Conservation (phyloP, 2,797 vertebrate species). For the Diplodus puntazzo region DNA sequence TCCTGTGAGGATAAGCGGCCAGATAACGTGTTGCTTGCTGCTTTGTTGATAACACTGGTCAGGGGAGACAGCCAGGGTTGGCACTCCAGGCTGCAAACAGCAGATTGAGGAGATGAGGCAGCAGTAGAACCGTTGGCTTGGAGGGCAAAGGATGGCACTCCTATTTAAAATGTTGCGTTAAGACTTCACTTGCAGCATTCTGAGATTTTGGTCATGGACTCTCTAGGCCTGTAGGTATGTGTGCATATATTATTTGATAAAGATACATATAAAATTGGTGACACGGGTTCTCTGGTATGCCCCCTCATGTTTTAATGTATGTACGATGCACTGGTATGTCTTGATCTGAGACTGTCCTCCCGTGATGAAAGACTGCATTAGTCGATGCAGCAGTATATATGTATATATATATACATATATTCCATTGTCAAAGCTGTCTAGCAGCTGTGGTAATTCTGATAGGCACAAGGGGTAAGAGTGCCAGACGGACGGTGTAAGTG, state of each 20-base stretch:
- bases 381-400: neutral
- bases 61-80: constrained; percentile 48
- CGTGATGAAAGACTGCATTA: neutral
- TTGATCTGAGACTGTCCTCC: neutral
- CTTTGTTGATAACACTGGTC: constrained; percentile 74
- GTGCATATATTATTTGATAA: constrained; percentile 19
- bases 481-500: no score
- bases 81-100: constrained; percentile 59
- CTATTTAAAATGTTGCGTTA: constrained; percentile 57
- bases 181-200: constrained; percentile 35
- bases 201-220: constrained; percentile 9
- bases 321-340: neutral
- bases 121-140: constrained; percentile 55
- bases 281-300: neutral
- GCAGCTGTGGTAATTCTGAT: no score
- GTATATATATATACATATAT: no score
- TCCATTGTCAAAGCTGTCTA: no score
- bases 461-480: no score
- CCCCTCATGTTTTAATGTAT: neutral
- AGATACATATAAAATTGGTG: neutral
- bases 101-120: constrained; percentile 69
- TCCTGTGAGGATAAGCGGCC: constrained; percentile 62
- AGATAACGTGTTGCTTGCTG: constrained; percentile 58
- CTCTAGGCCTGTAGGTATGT: neutral
- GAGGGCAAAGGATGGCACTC: constrained; percentile 46